Evolutionary conservation across 2,113 vertebrate genomes (phyloP).

Genomic region (Cettia cetti): DNA sequence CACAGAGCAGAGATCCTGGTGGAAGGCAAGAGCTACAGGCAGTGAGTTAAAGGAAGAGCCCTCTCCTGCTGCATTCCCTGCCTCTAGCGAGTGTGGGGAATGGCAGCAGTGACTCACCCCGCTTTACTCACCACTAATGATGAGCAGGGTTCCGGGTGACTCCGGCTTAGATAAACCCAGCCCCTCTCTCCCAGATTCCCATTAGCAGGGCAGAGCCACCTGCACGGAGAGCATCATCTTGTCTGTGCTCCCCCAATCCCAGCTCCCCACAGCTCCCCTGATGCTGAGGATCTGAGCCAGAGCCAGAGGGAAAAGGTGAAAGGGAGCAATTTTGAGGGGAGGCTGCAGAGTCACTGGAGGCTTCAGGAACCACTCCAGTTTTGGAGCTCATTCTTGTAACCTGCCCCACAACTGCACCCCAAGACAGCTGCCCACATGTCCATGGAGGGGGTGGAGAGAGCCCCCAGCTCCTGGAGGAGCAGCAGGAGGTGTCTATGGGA

Average conservation of each 20-base stretch:
- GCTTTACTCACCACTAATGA: constrained; percentile 21
- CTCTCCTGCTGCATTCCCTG: background rate
- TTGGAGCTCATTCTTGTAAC: background rate
- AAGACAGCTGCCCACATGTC: background rate
- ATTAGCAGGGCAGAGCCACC: background rate
- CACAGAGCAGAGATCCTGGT: background rate
- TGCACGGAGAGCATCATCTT: background rate
- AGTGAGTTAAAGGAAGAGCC: background rate
- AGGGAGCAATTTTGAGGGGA: fast-evolving
- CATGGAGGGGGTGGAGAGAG: background rate
- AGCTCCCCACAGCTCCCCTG: background rate
- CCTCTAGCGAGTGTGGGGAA: background rate
- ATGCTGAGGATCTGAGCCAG: background rate
- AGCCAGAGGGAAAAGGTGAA: background rate
- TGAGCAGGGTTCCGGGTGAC: background rate
- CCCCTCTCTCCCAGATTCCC: background rate
- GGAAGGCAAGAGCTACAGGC: background rate
- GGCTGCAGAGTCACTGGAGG: background rate
- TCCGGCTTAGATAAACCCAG: background rate
- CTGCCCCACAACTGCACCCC: background rate
- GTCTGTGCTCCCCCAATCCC: background rate
- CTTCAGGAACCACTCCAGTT: background rate
- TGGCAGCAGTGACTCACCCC: constrained; percentile 5
- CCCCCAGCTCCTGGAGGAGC: background rate
- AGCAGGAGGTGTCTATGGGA: background rate